phyloP scores from a whole-genome alignment of 2,888 invertebrate genomes.

The Cylindroiulus punctatus region DNA sequence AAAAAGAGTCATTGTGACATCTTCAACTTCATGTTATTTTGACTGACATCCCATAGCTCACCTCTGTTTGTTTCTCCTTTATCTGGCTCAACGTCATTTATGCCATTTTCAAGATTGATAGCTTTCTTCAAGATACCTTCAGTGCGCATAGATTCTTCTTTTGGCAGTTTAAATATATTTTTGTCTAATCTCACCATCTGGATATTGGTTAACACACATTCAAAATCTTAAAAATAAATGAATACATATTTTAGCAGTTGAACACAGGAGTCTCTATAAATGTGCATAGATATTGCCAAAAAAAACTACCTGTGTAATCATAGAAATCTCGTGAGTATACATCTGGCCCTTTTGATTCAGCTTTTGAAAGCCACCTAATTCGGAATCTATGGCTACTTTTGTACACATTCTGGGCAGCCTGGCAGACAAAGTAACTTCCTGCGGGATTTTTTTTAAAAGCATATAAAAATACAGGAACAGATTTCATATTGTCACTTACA shows the following conservation, averaged over 20 bases:
- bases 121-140: conserved; percentile 85
- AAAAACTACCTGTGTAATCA: conserved; percentile 78
- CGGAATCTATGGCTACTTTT: conserved; percentile 84
- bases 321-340: conserved; percentile 90
- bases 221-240: conserved; percentile 74
- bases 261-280: not conserved
- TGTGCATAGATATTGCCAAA: not conserved
- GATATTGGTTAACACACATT: conserved; percentile 87
- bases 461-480: not conserved
- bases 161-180: conserved; percentile 76
- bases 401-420: conserved; percentile 89
- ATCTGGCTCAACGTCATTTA: conserved; percentile 57
- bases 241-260: not conserved
- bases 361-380: conserved; percentile 89
- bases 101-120: conserved; percentile 80
- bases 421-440: conserved; percentile 75
- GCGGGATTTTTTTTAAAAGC: conserved; percentile 11
- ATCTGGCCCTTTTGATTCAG: conserved; percentile 68
- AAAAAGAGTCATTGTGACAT: no score
- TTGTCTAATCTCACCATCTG: conserved; percentile 79
- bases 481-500: not conserved
- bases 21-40: not conserved
- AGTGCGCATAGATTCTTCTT: conserved; percentile 80
- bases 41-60: not conserved
- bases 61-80: conserved; percentile 51